Conservation (phyloP, 2,888 invertebrate species). For the Xestia sexstrigata region DNA sequence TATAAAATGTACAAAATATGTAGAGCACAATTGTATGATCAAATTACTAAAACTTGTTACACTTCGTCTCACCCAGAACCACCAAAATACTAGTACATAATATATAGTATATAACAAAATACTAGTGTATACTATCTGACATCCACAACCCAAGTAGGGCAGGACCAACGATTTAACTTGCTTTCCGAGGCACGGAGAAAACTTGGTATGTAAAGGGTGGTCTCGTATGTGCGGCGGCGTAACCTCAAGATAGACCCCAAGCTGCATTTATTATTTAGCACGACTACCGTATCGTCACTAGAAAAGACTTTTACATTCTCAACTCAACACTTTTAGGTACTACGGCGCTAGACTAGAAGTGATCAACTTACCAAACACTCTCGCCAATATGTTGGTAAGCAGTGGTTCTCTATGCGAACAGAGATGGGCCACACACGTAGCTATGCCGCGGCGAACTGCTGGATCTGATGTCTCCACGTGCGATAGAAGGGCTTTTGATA, state of each 20-base stretch:
- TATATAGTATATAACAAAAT: too few species aligned
- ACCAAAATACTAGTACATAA: too few species aligned
- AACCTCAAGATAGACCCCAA: neutral
- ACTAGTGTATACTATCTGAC: neutral
- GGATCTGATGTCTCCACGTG: constrained; percentile 92
- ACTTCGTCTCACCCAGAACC: too few species aligned
- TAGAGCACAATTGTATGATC: too few species aligned
- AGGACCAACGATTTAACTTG: neutral
- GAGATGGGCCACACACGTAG: constrained; percentile 94
- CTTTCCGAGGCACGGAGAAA: neutral
- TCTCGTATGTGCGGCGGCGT: neutral
- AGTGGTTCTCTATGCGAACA: constrained; percentile 94
- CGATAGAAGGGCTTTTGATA: constrained; percentile 92
- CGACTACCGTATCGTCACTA: neutral
- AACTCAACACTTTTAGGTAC: neutral
- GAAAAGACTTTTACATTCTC: neutral
- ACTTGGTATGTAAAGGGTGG: neutral
- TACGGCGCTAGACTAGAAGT: neutral
- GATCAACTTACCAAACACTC: constrained; percentile 61
- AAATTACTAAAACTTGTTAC: too few species aligned
- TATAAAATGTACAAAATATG: too few species aligned
- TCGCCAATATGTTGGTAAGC: constrained; percentile 88
- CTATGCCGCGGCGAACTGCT: constrained; percentile 95
- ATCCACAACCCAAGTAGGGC: neutral
- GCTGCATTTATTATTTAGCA: neutral